Evolutionary conservation across 1,140 invertebrate species (phyloP).

Genomic region (Muscidifurax raptorellus): DNA sequence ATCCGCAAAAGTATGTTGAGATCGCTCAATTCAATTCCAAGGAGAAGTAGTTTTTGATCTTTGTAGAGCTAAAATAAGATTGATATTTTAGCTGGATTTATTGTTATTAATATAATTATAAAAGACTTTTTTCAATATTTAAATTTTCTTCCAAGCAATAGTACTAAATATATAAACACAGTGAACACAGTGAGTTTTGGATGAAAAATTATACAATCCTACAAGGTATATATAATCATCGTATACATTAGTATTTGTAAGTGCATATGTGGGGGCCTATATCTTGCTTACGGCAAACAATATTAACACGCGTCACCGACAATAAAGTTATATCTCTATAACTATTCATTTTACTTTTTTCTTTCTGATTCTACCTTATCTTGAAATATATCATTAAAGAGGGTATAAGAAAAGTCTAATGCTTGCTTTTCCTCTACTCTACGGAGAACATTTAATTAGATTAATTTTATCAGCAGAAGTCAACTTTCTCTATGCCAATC

Average conservation of each 20-base stretch:
- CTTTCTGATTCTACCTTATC: background rate
- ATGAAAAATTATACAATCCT: no score
- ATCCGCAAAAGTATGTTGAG: slow-evolving; percentile 84
- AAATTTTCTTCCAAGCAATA: no score
- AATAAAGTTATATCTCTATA: slow-evolving; percentile 18
- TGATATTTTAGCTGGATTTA: slow-evolving; percentile 57
- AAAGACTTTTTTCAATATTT: background rate
- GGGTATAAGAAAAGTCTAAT: background rate
- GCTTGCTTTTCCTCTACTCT: background rate
- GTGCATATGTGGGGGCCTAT: slow-evolving; percentile 17
- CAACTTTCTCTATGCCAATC: no score
- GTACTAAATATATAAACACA: no score
- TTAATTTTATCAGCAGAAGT: no score
- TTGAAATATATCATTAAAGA: no score
- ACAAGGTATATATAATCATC: background rate
- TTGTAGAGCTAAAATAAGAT: slow-evolving; percentile 78
- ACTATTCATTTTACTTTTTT: background rate
- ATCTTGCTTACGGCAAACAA: slow-evolving; percentile 36
- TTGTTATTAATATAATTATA: background rate
- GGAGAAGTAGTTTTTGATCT: slow-evolving; percentile 78
- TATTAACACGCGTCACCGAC: slow-evolving; percentile 21
- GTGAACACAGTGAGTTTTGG: no score
- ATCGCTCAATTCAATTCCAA: slow-evolving; percentile 82
- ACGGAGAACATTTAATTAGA: no score
- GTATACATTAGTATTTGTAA: slow-evolving; percentile 11